Base-by-base conservation (phyloP, 2,113 vertebrate species). In the Rattus norvegicus region DNA sequence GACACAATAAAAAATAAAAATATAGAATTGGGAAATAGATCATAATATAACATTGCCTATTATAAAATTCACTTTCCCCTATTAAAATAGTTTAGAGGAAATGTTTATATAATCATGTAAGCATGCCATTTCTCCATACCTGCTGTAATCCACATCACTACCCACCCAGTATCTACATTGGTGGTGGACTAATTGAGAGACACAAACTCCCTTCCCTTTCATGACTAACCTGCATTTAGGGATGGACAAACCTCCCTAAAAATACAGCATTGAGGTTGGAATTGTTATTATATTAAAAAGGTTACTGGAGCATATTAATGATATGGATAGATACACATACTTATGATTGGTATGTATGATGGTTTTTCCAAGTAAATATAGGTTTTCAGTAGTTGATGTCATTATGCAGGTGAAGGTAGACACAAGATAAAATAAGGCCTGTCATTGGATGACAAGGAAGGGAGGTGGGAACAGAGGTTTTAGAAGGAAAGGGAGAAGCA, bases 321-420 rank as follows among this genome's bases (percentile, higher is more conserved):
- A 80, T 67, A 79, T 28, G 63, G 75, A 72, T 24, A 93, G 65
- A 83, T 92, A 59, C 0, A 76, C 17, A n/a, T 43, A 54, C 84
- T 94, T 92, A 13, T 73, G 17, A 17, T 65, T 86, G 54, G 54
- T 96, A 88, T n/a, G 17, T 43, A 76, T 69, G 83, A 77, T 73
- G 61, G 33, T 69, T 54, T 73, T 56, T 52, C 43, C 69, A 33
- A 89, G 73, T 83, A 85, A 89, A 93, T 47, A 47, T 26, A 10
- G 24, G 6, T 88, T 96, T 97, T 63, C 13, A 61, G 56, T 93
- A 95, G 97, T 43, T 43, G 43, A 43, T 43, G 43, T 43, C 43
- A 43, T 43, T 43, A 43, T 43, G 43, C 43, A 43, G 3, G 43
- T 43, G 43, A 43, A 43, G 43, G 43, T 3, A 43, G 43, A 43